Percentiles rank a stretch among this genome's conserved stretches.
These are phyloP conservation scores for Sinonovacula constricta DNA, from an alignment of 1,140 invertebrate genomes.

Conservation along the genomic window DNA sequence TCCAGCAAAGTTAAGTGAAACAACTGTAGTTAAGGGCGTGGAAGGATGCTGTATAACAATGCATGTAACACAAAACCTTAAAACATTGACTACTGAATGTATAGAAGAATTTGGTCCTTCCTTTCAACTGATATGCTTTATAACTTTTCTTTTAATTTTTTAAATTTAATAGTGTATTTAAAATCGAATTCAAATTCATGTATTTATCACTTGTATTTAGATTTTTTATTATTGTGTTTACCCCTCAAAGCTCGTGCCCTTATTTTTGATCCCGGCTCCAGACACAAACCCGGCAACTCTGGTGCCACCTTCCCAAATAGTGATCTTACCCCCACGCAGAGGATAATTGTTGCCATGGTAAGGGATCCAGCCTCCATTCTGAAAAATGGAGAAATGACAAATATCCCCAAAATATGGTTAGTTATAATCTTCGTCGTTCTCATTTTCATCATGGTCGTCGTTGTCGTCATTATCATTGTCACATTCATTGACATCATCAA, in stretches of 20 bases:
- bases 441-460: too few relatives aligned
- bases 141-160: background rate
- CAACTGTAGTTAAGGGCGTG: background rate
- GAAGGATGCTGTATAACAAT: background rate
- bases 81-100: background rate
- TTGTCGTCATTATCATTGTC: too few relatives aligned
- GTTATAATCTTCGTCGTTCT: too few relatives aligned
- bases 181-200: background rate
- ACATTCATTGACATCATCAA: too few relatives aligned
- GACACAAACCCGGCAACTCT: slow-evolving; percentile 74
- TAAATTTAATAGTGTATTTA: background rate
- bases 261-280: slow-evolving; percentile 64
- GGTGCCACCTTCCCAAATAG: slow-evolving; percentile 80
- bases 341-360: slow-evolving; percentile 79
- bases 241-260: slow-evolving; percentile 62
- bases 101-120: background rate
- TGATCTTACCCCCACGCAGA: slow-evolving; percentile 78
- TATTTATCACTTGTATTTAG: background rate
- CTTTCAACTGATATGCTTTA: background rate
- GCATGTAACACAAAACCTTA: background rate
- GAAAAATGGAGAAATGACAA: too few relatives aligned
- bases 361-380: slow-evolving; percentile 70
- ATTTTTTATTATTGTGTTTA: too few relatives aligned
- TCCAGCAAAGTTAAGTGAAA: background rate
- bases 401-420: too few relatives aligned